Percentiles rank a stretch among this genome's conserved stretches.
These are phyloP conservation scores for Nomada fabriciana DNA, from an alignment of 2,888 invertebrate genomes.

Conservation along the genomic window DNA sequence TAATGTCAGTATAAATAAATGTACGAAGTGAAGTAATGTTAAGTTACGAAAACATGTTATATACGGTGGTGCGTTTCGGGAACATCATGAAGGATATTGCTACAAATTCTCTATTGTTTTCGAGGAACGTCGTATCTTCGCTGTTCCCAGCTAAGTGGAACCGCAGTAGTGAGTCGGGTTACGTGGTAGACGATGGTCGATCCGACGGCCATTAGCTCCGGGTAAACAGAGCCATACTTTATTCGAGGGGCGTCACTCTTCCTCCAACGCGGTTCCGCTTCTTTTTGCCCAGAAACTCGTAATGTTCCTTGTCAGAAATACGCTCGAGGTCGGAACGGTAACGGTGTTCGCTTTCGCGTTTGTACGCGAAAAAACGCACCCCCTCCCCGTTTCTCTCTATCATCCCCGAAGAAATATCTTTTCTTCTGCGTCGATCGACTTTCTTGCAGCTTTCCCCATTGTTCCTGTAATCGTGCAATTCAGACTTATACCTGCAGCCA, in stretches of 20 bases:
- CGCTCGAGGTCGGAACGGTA: slow-evolving; percentile 50
- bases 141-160: slow-evolving; percentile 53
- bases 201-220: slow-evolving; percentile 83
- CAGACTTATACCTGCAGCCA: not conserved
- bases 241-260: slow-evolving; percentile 82
- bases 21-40: too few species aligned
- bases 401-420: slow-evolving; percentile 42
- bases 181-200: slow-evolving; percentile 79
- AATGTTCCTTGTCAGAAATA: slow-evolving; percentile 68
- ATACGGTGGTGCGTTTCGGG: not conserved
- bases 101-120: slow-evolving; percentile 51
- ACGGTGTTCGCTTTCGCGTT: slow-evolving; percentile 53
- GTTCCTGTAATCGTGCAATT: not conserved
- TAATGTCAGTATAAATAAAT: too few species aligned
- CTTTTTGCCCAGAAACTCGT: slow-evolving; percentile 73
- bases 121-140: slow-evolving; percentile 34
- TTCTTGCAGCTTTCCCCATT: slow-evolving; percentile 1
- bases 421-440: slow-evolving; percentile 1
- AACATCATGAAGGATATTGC: not conserved
- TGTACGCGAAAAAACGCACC: slow-evolving; percentile 41
- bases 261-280: slow-evolving; percentile 79
- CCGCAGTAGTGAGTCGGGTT: slow-evolving; percentile 66
- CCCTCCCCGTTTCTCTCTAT: slow-evolving; percentile 19
- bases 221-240: slow-evolving; percentile 84
- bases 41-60: too few species aligned